A percentile compares a stretch with the other conserved stretches of the same genome.
Evolutionary conservation across 1,140 invertebrate species (phyloP).

Genomic region (Sycophila sp.): DNA sequence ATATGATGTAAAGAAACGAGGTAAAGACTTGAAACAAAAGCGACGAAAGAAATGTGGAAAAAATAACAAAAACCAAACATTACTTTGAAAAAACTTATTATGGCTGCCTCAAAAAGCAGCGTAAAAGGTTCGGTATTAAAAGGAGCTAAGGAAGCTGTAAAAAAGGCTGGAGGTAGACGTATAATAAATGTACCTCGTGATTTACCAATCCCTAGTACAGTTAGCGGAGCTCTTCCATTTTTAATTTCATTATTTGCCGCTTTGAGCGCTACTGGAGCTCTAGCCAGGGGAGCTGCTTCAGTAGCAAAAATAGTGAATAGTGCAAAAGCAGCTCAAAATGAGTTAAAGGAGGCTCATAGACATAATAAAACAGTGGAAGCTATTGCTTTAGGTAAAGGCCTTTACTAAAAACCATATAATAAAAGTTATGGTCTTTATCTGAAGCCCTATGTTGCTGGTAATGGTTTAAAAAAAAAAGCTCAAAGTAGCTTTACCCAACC

Average conservation of each 20-base stretch:
- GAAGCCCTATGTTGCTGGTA: not conserved
- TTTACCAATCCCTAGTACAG: not conserved
- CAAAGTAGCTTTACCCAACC: slow-evolving; percentile 34
- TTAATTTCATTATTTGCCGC: not conserved
- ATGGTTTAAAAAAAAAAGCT: not conserved
- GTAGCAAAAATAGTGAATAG: slow-evolving; percentile 44
- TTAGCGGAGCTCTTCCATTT: too few relatives aligned
- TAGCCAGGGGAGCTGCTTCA: slow-evolving; percentile 39
- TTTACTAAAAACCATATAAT: slow-evolving; percentile 54
- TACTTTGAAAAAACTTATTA: too few relatives aligned
- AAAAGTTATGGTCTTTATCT: slow-evolving; percentile 45
- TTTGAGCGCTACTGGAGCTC: not conserved
- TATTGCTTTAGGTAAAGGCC: slow-evolving; percentile 51
- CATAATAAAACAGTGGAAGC: slow-evolving; percentile 52
- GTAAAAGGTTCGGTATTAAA: not conserved
- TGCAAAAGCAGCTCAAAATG: slow-evolving; percentile 43
- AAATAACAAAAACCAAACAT: too few relatives aligned
- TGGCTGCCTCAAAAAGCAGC: not conserved
- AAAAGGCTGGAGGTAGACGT: not conserved
- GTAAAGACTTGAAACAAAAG: too few relatives aligned
- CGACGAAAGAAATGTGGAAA: too few relatives aligned
- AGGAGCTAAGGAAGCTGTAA: not conserved
- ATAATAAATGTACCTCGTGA: not conserved
- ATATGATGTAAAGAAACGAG: too few relatives aligned
- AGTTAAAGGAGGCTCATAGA: slow-evolving; percentile 42